phyloP scores from a whole-genome alignment of 2,113 vertebrate species.

The Albula glossodonta region DNA sequence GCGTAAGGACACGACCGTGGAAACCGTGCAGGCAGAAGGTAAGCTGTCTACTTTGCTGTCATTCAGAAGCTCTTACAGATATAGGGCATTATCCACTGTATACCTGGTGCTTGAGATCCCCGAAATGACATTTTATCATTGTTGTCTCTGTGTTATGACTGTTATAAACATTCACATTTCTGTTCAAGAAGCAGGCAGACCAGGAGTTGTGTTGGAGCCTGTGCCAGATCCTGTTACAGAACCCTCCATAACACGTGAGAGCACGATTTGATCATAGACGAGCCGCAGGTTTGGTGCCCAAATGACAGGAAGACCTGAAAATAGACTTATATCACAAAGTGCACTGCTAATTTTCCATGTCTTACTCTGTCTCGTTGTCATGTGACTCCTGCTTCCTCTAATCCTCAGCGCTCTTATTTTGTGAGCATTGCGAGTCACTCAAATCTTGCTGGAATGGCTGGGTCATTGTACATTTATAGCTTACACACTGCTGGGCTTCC shows the following conservation, averaged over 20 bases:
- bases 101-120: no score
- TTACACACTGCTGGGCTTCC: neutral
- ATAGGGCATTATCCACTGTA: no score
- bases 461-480: neutral
- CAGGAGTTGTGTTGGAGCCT: neutral
- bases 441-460: neutral
- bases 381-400: conserved; percentile 3
- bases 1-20: conserved; percentile 48
- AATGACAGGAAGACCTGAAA: neutral
- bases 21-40: conserved; percentile 33
- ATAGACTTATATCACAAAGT: neutral
- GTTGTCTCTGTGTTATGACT: neutral
- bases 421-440: neutral
- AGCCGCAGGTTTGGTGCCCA: neutral
- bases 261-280: neutral
- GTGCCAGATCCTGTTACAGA: neutral
- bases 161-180: neutral
- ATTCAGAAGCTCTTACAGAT: no score
- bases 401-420: neutral
- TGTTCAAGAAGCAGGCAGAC: neutral
- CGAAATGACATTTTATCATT: neutral
- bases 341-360: neutral
- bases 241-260: neutral
- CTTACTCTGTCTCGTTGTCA: neutral
- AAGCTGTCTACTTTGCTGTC: neutral